These are phyloP conservation scores for Pica pica DNA, from an alignment of 2,113 vertebrate genomes.

Conservation along the genomic window DNA sequence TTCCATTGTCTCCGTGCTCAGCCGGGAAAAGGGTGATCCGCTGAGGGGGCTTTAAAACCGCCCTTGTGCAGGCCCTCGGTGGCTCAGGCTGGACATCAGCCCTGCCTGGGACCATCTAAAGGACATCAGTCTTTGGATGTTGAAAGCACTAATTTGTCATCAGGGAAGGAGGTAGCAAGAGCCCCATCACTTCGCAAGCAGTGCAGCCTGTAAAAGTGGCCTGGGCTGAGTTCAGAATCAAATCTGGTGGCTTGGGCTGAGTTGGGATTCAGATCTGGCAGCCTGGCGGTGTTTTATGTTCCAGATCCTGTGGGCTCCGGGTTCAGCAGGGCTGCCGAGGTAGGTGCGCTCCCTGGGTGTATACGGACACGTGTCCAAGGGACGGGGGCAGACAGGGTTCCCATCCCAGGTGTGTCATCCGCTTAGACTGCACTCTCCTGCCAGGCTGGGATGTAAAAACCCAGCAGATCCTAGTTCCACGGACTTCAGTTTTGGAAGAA, in stretches of 20 bases:
- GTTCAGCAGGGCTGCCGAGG: not conserved
- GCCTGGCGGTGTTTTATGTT: not conserved
- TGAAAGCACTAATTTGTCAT: not conserved
- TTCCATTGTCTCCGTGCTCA: not conserved
- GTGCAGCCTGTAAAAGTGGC: not conserved
- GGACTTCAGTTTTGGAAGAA: not conserved
- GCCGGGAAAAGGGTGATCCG: not conserved
- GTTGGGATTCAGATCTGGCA: not conserved
- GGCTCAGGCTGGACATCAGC: not conserved
- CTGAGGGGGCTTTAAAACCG: not conserved
- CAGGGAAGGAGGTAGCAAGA: not conserved
- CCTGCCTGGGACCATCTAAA: not conserved
- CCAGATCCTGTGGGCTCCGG: not conserved
- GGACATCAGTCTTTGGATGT: not conserved
- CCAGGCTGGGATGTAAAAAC: not conserved
- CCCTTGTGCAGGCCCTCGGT: not conserved
- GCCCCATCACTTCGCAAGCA: rapidly evolving
- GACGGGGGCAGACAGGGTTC: not conserved
- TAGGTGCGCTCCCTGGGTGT: not conserved
- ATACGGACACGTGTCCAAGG: not conserved
- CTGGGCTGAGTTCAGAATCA: not conserved
- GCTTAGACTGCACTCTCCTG: not conserved
- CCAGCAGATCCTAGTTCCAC: not conserved
- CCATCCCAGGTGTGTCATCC: not conserved
- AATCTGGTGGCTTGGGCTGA: not conserved